phyloP scores from a whole-genome alignment of 2,888 invertebrate genomes.

The Drosophila prostipennis region DNA sequence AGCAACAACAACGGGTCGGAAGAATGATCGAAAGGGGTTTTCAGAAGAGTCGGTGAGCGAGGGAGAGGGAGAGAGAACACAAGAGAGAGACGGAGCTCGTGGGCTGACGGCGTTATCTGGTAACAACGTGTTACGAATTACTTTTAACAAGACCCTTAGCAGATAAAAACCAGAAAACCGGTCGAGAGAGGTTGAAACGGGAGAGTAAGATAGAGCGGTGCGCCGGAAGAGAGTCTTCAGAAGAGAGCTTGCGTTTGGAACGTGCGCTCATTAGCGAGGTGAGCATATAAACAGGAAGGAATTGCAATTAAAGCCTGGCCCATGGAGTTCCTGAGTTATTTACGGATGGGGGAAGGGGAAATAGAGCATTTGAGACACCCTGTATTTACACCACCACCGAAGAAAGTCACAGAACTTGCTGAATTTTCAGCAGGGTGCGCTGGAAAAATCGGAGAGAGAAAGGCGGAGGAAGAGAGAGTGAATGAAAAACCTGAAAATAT shows the following conservation, averaged over 20 bases:
- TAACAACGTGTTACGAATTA: slow-evolving; percentile 84
- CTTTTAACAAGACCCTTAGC: slow-evolving; percentile 84
- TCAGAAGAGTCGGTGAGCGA: slow-evolving; percentile 16
- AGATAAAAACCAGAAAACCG: slow-evolving; percentile 80
- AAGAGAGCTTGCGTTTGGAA: slow-evolving; percentile 39
- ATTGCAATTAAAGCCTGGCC: slow-evolving; percentile 64
- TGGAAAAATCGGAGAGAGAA: slow-evolving; percentile 46
- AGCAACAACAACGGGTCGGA: slow-evolving; percentile 21
- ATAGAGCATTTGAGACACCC: slow-evolving; percentile 40
- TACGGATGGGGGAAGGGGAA: slow-evolving; percentile 13
- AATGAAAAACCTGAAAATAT: slow-evolving; percentile 62
- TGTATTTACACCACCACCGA: slow-evolving; percentile 49
- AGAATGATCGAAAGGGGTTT: slow-evolving; percentile 25
- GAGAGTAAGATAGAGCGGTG: slow-evolving; percentile 14
- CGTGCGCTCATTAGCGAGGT: slow-evolving; percentile 68
- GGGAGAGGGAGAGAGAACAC: slow-evolving; percentile 12
- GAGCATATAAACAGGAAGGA: slow-evolving; percentile 62
- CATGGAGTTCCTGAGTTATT: slow-evolving; percentile 40
- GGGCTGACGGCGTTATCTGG: slow-evolving; percentile 80
- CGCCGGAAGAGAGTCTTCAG: slow-evolving; percentile 12
- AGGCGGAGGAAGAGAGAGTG: slow-evolving; percentile 24
- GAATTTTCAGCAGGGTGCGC: slow-evolving; percentile 64
- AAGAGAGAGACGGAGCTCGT: slow-evolving; percentile 42
- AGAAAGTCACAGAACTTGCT: slow-evolving; percentile 43
- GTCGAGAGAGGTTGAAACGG: slow-evolving; percentile 38